Base-by-base conservation (phyloP, 2,888 invertebrate species). In the Machimus rusticus region DNA sequence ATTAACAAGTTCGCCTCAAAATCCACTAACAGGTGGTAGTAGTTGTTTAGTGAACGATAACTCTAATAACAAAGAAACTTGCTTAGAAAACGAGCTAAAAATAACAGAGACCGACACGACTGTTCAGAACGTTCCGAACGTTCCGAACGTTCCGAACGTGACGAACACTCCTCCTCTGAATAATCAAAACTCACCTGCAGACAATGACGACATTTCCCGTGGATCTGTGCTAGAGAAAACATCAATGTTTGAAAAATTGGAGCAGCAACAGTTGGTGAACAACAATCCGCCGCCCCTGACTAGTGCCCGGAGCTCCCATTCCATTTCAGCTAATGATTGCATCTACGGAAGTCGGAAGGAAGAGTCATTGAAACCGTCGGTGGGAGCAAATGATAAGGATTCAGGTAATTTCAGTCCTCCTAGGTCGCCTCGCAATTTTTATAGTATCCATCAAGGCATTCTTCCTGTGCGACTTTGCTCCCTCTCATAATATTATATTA, bases 401-500 rank as follows among this genome's bases (percentile, higher is more conserved):
- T 87, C 89, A 89, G 90, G 90, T 90, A 90, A 89, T 88, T 89
- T 51, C 43, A 85, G 55, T 43, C 19, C 74, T 85, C 39, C 57
- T 74, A 37, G 55, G 37, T 84, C 16, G 57, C 84, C 37, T 66
- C 31, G 37, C 89, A 87, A 57, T 76, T 37, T 76, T 28, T 86
- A 51, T 66, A 79, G 88, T 77, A 23, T 57, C 43, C 81, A 87
- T 85, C 43, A 87, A 55, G 76, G 78, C 86, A 37, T 78, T 86
- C 37, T 87, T 39, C 79, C 88, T 43, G 74, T 55, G 55, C n/a
- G 55, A 51, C 34, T 66, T 28, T 81, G 46, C 16, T 55, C 34
- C 81, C 86, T 89, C 90, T 8, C 90, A 94, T 94, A 93, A 94
- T 94, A 87, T 94, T 94, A 88, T 94, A 88, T 94, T 94, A 88